Conservation (phyloP, 2,888 invertebrate species). For the Tetranychus truncatus region DNA sequence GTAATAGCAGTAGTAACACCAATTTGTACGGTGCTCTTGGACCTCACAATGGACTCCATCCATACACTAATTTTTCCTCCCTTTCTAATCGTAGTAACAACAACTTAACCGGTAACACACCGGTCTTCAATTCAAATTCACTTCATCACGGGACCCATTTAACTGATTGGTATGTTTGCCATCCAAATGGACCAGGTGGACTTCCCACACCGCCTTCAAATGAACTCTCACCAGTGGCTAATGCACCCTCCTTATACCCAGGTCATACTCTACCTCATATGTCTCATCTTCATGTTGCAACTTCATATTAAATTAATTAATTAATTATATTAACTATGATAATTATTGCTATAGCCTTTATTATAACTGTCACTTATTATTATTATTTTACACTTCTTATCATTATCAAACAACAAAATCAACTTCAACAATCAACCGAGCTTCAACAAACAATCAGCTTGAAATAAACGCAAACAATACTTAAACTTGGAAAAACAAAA, state of each 20-base stretch:
- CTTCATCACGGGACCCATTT: slow-evolving; percentile 41
- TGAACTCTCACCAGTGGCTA: slow-evolving; percentile 42
- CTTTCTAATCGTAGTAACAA: not conserved
- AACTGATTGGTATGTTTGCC: slow-evolving; percentile 63
- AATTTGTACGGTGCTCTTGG: not conserved
- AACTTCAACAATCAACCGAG: too few species aligned
- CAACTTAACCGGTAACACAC: too few species aligned
- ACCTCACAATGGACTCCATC: not conserved
- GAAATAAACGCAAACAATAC: too few species aligned
- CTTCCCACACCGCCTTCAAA: slow-evolving; percentile 48
- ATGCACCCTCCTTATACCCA: slow-evolving; percentile 26
- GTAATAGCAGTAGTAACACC: not conserved
- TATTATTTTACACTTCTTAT: not conserved
- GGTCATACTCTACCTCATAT: slow-evolving; percentile 29
- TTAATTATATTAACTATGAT: not conserved
- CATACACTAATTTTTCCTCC: not conserved
- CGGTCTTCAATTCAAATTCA: not conserved
- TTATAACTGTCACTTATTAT: not conserved
- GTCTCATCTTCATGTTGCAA: slow-evolving; percentile 15
- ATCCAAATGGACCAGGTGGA: slow-evolving; percentile 36
- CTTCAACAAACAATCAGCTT: too few species aligned
- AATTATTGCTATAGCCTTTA: not conserved
- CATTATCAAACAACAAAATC: too few species aligned
- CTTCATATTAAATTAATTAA: not conserved
- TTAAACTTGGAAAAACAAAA: too few species aligned